Base-by-base conservation (phyloP, 1,140 invertebrate species). In the Heliconius eleuchia region DNA sequence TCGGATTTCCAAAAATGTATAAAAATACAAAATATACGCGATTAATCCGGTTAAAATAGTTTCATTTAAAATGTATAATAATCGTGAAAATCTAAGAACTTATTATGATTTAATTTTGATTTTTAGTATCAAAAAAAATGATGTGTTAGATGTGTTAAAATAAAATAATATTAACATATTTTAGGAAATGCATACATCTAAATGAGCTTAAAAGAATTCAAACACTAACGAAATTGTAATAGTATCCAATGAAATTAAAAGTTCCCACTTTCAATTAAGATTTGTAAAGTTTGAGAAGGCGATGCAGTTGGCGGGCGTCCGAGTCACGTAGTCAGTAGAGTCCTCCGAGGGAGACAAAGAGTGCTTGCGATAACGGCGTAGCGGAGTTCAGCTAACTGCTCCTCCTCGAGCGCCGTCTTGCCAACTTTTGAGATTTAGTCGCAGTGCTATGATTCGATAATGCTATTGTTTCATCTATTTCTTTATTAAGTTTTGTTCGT, bases 301-400 rank as follows among this genome's bases (percentile, higher is more conserved):
- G 60, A 30, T 52, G 46, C 76, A 72, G 27, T 73, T 60, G 77
- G 55, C 50, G 77, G 72, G 39, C 73, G 55, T 79, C 77, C 46
- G 77, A 74, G 77, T 79, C 73, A 79, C 77, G 77, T 79, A 79
- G 19, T 37, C 34, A 7, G 34, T 37, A 37, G 34, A 37, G 34
- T 37, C 23, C 77, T 74, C 57, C n/a, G 71, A 73, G 52, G 52
- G 55, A 11, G 50, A 55, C 52, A 57, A 23, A 74, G 55, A 74
- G 77, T 79, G 57, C 77, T 73, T 79, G 57, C 42, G 73, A 79
- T 73, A 79, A 78, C 52, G 71, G 55, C 76, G 13, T 30, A 66
- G 60, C 73, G 34, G 27, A 73, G 71, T 73, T 57, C 50, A 23
- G 70, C 70, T 77, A 78, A 78, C 71, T 73, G 76, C 71, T 73